Evolutionary conservation across 2,888 invertebrate genomes (phyloP), one percentile per base, ranked within the genome.

Genomic region (Ectemnius lituratus): DNA sequence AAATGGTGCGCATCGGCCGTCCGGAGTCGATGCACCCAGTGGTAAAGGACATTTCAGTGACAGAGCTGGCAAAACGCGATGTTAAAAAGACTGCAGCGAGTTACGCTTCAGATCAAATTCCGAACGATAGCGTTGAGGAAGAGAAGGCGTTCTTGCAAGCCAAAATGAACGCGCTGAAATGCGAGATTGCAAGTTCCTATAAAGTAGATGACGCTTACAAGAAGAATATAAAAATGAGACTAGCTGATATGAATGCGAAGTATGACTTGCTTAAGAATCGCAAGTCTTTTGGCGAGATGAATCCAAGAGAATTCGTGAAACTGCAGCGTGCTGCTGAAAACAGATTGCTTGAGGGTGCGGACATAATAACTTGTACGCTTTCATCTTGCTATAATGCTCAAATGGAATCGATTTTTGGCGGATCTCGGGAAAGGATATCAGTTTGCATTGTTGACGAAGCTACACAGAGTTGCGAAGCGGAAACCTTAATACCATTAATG

Each of bases 391-490:
- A 86, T 57, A 88, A 88, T 2, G 83, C 84, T 66, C 81, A 85
- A 28, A 91, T 91, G 91, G 90, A 90, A 74, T 70, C 84, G 0
- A 80, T 87, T 14, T 90, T 90, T 63, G 84, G 84, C 6, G 76
- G 76, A 11, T 70, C 66, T 64, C 79, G 71, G 8, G 74, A 84
- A 23, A 83, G 75, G 16, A 88, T 87, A 78, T 84, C 88, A 0
- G 84, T 86, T 3, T 97, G 97, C 84, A 95, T 97, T 67, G 93
- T 97, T 66, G 97, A 97, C 90, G 97, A 98, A 92, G 97, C 98
- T 20, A 96, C 97, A 0, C 97, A 97, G 88, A 96, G 96, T 79
- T 94, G 94, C 49, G 98, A 98, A 90, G 94, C 96, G 0, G 97
- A 97, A 91, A 94, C 95, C 1, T 91, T 97, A 77, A 94, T 97